Base-by-base conservation (phyloP, 35 echinoderm and acorn worm genomes). In the Stichopus chloronotus region DNA sequence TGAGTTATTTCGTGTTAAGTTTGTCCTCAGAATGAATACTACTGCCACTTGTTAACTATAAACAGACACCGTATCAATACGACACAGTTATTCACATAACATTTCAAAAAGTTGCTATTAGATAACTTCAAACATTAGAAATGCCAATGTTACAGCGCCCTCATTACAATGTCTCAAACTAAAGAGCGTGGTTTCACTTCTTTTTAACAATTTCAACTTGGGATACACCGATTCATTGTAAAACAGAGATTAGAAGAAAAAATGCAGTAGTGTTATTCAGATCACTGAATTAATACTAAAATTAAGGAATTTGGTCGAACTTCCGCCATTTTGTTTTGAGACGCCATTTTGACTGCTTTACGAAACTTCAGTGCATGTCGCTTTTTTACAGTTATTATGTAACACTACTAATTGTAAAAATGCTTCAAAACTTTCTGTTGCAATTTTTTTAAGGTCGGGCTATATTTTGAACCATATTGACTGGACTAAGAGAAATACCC, bases 121-220 rank as follows among this genome's bases (percentile, higher is more conserved):
- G 30, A 19, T 77, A 77, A 77, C 72, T 4, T 5, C 4, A 77
- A 77, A 19, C 72, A 8, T 13, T 77, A n/a, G 0, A 77, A 77
- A 77, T 77, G 8, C 72, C 4, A 3, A 19, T 77, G 72, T 77
- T 77, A 77, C 72, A n/a, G n/a, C n/a, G n/a, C n/a, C n/a, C n/a
- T n/a, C n/a, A n/a, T n/a, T n/a, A n/a, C n/a, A n/a, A n/a, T n/a
- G n/a, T n/a, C n/a, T n/a, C n/a, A n/a, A n/a, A n/a, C n/a, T n/a
- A n/a, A n/a, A n/a, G n/a, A 76, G 72, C 72, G 72, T 76, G 72
- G 72, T 76, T 76, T 16, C 72, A 76, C 72, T 76, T n/a, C n/a
- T n/a, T n/a, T n/a, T n/a, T n/a, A n/a, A n/a, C n/a, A n/a, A n/a
- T n/a, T n/a, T n/a, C n/a, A n/a, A n/a, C n/a, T n/a, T n/a, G n/a